A percentile compares a stretch with the other conserved stretches of the same genome.
These are phyloP conservation scores for Venturia canescens DNA, from an alignment of 1,140 invertebrate genomes.

Conservation along the genomic window DNA sequence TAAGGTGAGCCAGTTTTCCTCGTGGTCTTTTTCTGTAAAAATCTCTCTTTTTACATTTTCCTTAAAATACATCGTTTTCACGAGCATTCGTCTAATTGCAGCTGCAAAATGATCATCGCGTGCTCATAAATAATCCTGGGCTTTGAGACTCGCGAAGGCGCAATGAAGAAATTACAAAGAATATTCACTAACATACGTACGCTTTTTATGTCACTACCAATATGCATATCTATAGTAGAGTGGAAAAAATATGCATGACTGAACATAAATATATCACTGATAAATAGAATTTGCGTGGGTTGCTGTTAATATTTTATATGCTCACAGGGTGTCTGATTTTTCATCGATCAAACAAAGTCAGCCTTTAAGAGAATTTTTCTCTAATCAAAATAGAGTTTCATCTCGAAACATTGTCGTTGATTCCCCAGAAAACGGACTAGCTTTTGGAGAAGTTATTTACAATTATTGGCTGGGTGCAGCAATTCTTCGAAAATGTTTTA, in stretches of 20 bases:
- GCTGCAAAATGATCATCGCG: background rate
- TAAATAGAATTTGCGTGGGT: background rate
- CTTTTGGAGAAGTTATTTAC: too few species aligned
- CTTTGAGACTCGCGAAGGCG: background rate
- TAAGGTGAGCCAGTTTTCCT: slow-evolving; percentile 80
- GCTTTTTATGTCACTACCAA: background rate
- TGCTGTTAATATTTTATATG: background rate
- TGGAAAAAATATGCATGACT: background rate
- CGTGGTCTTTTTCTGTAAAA: background rate
- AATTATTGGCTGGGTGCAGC: too few species aligned
- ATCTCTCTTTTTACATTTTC: background rate
- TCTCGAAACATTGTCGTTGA: too few species aligned
- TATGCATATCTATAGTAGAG: background rate
- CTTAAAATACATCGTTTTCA: background rate
- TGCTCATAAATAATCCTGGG: slow-evolving; percentile 4
- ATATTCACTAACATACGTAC: background rate
- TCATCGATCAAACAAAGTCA: too few species aligned
- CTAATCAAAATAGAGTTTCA: too few species aligned
- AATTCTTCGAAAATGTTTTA: too few species aligned
- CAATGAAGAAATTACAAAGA: background rate
- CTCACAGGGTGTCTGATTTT: too few species aligned
- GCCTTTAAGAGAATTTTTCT: too few species aligned
- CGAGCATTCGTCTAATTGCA: background rate
- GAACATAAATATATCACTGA: slow-evolving; percentile 1
- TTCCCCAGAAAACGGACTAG: too few species aligned